phyloP scores from a whole-genome alignment of 2,797 vertebrate species.

The Onychomys arenicola region DNA sequence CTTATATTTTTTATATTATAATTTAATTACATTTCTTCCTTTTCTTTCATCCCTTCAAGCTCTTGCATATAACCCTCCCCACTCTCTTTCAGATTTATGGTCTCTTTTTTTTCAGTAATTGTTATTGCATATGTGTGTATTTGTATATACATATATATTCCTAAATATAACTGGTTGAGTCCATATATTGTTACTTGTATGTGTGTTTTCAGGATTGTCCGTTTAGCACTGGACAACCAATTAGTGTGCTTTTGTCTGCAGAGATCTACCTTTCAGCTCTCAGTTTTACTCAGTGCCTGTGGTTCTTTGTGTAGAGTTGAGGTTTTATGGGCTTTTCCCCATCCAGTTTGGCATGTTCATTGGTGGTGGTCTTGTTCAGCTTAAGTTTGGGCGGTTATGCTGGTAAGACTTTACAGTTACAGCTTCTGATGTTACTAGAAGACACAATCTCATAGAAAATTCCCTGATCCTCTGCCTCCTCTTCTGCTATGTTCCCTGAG shows the following conservation, averaged over 20 bases:
- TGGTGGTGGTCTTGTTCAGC: neutral
- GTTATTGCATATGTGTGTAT: neutral
- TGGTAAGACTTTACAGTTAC: neutral
- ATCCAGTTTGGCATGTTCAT: neutral
- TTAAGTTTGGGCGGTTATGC: neutral
- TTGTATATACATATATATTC: neutral
- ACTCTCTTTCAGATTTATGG: neutral
- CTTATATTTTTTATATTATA: neutral
- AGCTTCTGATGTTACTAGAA: neutral
- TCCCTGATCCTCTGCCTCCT: neutral
- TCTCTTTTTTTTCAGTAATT: neutral
- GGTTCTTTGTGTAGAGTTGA: neutral
- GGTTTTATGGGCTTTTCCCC: neutral
- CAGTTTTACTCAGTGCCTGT: neutral
- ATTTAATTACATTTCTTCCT: neutral
- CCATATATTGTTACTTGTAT: neutral
- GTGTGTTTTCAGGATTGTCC: neutral
- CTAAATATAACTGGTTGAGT: neutral
- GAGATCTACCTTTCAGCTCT: neutral
- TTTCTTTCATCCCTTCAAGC: neutral
- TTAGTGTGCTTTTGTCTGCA: neutral
- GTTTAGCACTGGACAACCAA: neutral
- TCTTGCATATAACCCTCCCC: neutral
- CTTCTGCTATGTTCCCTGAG: neutral
- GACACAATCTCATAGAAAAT: neutral